phyloP scores from a whole-genome alignment of 2,888 invertebrate genomes.

The Trimorus sp. region DNA sequence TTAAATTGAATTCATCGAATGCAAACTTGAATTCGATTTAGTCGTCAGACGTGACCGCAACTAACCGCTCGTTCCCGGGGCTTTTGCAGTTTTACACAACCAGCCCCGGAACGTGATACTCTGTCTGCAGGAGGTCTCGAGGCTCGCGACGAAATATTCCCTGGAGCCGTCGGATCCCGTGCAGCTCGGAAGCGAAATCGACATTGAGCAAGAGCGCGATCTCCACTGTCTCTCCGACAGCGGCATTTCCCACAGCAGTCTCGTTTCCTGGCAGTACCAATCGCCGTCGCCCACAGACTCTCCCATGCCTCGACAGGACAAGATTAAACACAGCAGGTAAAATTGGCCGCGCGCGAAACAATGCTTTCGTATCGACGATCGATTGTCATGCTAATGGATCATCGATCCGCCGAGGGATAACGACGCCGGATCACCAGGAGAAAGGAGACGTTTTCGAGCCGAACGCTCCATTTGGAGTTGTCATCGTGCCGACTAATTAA shows the following conservation, averaged over 20 bases:
- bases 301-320: slow-evolving; percentile 81
- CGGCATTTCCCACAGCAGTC: slow-evolving; percentile 83
- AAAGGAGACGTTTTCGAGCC: background rate
- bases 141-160: slow-evolving; percentile 89
- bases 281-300: slow-evolving; percentile 80
- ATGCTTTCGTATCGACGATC: slow-evolving; percentile 49
- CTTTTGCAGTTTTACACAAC: slow-evolving; percentile 87
- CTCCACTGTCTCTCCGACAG: slow-evolving; percentile 84
- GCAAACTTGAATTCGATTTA: no score
- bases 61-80: background rate
- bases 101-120: slow-evolving; percentile 92
- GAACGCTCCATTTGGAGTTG: no score
- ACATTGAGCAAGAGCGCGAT: slow-evolving; percentile 88
- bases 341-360: slow-evolving; percentile 32
- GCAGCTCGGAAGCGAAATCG: slow-evolving; percentile 92
- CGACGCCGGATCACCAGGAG: background rate
- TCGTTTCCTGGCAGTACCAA: slow-evolving; percentile 88
- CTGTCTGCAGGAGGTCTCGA: slow-evolving; percentile 92
- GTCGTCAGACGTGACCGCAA: background rate
- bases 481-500: no score
- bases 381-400: slow-evolving; percentile 52
- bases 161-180: slow-evolving; percentile 92
- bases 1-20: no score
- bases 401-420: slow-evolving; percentile 30
- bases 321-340: slow-evolving; percentile 84